These are phyloP conservation scores for Gadopsis marmoratus DNA, from an alignment of 2,797 vertebrate genomes.

Conservation along the genomic window DNA sequence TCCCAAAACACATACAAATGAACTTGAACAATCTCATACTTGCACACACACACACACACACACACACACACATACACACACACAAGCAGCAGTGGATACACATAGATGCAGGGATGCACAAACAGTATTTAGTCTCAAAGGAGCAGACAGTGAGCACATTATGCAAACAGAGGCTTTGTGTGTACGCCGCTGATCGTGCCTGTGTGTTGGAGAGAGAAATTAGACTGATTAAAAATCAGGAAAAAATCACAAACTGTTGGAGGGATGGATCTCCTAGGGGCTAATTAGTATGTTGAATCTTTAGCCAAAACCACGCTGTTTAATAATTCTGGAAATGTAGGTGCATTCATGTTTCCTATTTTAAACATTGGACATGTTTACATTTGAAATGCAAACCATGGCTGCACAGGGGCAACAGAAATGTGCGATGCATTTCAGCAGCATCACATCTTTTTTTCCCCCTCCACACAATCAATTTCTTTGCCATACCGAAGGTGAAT, in stretches of 20 bases:
- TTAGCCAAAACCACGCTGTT: slow-evolving; percentile 71
- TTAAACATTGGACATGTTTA: slow-evolving; percentile 52
- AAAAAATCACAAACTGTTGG: slow-evolving; percentile 83
- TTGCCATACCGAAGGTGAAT: slow-evolving; percentile 42
- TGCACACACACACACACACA: slow-evolving; percentile 35
- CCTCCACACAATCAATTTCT: slow-evolving; percentile 39
- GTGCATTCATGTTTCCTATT: slow-evolving; percentile 58
- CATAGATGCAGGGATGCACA: slow-evolving; percentile 75
- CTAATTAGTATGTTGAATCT: slow-evolving; percentile 83
- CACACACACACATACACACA: slow-evolving; percentile 28
- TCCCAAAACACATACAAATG: slow-evolving; percentile 79
- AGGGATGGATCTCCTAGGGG: slow-evolving; percentile 84
- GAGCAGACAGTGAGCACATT: slow-evolving; percentile 84
- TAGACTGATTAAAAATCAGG: slow-evolving; percentile 86
- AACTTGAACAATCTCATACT: slow-evolving; percentile 71
- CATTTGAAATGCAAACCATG: slow-evolving; percentile 48
- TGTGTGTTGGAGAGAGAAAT: slow-evolving; percentile 83
- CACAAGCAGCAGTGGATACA: too few relatives aligned
- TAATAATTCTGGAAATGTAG: slow-evolving; percentile 75
- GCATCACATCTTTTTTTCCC: slow-evolving; percentile 6
- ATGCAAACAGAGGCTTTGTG: slow-evolving; percentile 84
- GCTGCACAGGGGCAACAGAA: slow-evolving; percentile 18
- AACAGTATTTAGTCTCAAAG: slow-evolving; percentile 81
- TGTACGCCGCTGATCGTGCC: slow-evolving; percentile 74
- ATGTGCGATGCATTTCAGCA: slow-evolving; percentile 17